phyloP scores from a whole-genome alignment of 2,113 vertebrate species.

The Rhipidura dahli region DNA sequence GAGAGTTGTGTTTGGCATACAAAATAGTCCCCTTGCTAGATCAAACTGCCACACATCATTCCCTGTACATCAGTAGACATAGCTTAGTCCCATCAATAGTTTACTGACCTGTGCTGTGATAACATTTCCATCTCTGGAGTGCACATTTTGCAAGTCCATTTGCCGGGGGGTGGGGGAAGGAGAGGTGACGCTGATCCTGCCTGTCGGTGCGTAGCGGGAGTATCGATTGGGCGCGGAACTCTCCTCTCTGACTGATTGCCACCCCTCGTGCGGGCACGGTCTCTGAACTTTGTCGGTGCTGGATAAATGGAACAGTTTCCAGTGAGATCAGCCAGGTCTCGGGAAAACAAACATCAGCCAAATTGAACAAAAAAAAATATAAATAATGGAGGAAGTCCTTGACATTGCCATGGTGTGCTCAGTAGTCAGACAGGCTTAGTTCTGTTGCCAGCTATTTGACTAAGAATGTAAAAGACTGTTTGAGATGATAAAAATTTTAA shows the following conservation, averaged over 20 bases:
- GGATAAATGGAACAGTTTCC: conserved; percentile 13
- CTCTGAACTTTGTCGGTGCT: background rate
- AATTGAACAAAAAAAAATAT: background rate
- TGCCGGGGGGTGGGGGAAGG: background rate
- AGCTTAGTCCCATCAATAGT: conserved; percentile 57
- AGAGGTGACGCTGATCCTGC: conserved; percentile 19
- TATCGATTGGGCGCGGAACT: conserved; percentile 2
- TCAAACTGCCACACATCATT: conserved; percentile 31
- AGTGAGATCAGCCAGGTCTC: background rate
- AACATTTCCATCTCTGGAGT: conserved; percentile 60
- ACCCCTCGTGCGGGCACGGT: background rate
- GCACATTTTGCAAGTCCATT: conserved; percentile 35
- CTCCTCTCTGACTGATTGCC: conserved; percentile 26
- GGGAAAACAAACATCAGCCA: conserved; percentile 1
- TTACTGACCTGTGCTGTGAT: conserved; percentile 70
- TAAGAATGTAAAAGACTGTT: background rate
- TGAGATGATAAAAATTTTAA: conserved; percentile 19
- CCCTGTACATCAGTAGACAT: conserved; percentile 18
- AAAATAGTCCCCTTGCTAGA: conserved; percentile 20
- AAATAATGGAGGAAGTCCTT: conserved; percentile 31
- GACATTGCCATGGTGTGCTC: background rate
- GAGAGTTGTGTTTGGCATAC: conserved; percentile 11
- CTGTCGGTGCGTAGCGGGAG: background rate
- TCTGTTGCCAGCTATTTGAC: background rate
- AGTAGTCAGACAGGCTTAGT: background rate